These are phyloP conservation scores for Sandelia bainsii DNA, from an alignment of 2,797 vertebrate species.

Conservation along the genomic window DNA sequence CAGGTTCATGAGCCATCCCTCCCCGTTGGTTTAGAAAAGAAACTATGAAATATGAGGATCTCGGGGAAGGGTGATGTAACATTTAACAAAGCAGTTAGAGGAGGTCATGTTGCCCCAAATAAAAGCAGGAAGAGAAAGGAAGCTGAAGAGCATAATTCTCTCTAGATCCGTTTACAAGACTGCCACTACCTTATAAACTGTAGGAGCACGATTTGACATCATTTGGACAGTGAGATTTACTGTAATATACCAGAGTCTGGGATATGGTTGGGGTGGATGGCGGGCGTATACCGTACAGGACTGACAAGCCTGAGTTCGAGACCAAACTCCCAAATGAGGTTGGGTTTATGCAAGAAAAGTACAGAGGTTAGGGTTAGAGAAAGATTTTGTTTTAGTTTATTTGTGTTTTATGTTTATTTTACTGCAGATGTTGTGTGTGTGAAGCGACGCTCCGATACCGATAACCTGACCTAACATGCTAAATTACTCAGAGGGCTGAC, in stretches of 20 bases:
- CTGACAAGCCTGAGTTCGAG: too few species aligned
- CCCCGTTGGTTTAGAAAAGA: slow-evolving; percentile 11
- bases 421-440: too few species aligned
- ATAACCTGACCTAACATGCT: too few species aligned
- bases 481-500: too few species aligned
- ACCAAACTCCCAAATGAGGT: too few species aligned
- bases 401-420: too few species aligned
- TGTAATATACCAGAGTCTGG: slow-evolving; percentile 37
- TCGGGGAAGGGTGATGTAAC: slow-evolving; percentile 71
- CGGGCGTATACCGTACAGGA: too few species aligned
- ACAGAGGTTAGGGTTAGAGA: too few species aligned
- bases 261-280: slow-evolving; percentile 22
- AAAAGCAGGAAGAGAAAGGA: slow-evolving; percentile 76
- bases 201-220: slow-evolving; percentile 59
- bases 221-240: slow-evolving; percentile 62
- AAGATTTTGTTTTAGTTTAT: too few species aligned
- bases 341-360: too few species aligned
- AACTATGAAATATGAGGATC: slow-evolving; percentile 69
- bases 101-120: slow-evolving; percentile 74
- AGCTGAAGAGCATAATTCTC: slow-evolving; percentile 74
- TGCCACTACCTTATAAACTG: slow-evolving; percentile 79
- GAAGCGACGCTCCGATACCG: too few species aligned
- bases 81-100: slow-evolving; percentile 62
- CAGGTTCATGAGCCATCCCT: slow-evolving; percentile 49
- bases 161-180: slow-evolving; percentile 78